Conservation (phyloP, 2,797 vertebrate species). For the Xiphorhynchus erythropygius region DNA sequence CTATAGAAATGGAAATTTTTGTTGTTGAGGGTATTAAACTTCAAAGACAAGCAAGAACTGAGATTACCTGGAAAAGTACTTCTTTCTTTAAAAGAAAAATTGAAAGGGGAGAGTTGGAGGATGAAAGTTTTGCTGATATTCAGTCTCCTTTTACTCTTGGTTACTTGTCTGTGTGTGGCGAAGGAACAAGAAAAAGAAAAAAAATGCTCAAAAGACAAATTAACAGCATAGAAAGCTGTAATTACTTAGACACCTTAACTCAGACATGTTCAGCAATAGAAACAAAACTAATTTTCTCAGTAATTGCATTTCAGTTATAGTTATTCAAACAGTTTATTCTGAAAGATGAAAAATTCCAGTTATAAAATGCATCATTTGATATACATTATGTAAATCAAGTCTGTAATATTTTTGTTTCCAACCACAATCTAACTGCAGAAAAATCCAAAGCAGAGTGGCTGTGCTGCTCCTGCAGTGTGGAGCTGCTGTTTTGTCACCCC, state of each 20-base stretch:
- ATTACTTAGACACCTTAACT: constrained; percentile 5
- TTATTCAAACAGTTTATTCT: not conserved
- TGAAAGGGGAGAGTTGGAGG: not conserved
- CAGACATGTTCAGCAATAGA: not conserved
- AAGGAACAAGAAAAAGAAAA: not conserved
- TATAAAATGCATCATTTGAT: constrained; percentile 33
- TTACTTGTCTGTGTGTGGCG: not conserved
- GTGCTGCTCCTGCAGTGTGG: not conserved
- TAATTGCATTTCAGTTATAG: constrained; percentile 16
- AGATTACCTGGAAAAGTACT: constrained; percentile 23
- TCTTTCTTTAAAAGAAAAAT: not conserved
- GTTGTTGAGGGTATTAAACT: not conserved
- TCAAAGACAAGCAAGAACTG: constrained; percentile 27
- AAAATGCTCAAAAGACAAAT: not conserved
- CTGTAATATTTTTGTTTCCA: not conserved
- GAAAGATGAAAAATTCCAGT: not conserved
- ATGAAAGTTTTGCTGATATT: not conserved
- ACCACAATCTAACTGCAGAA: not conserved
- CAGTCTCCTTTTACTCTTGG: not conserved
- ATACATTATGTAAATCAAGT: not conserved
- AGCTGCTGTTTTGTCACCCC: not conserved
- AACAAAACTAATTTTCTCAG: not conserved
- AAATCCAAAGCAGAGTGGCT: not conserved
- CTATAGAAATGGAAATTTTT: not conserved
- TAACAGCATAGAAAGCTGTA: not conserved